Base-by-base conservation (phyloP, 37 sponge, comb jelly and placozoan genomes). In the Haliclona indistincta region DNA sequence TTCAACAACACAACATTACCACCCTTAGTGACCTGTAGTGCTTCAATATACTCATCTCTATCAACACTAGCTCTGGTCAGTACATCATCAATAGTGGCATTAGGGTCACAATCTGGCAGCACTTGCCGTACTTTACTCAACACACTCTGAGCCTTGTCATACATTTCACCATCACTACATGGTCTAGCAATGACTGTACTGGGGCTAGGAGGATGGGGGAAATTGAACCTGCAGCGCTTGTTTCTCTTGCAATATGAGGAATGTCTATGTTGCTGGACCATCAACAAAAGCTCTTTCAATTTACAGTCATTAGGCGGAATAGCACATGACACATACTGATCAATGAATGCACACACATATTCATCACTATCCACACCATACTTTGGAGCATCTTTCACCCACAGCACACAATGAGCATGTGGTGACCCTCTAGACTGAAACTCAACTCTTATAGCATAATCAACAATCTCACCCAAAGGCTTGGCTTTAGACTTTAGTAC, bases 391-490 rank as follows among this genome's bases (percentile, higher is more conserved):
- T 71, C 54, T 64, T 71, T 61, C 2, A 73, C 34, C 73, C 82
- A 81, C 1, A 62, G n/a, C 1, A 80, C 2, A 17, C 40, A 36
- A 37, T 80, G 81, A 26, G 73, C 73, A 80, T 71, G 81, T 62
- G 81, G 74, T 15, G 67, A 73, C 1, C 82, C 82, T 7, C 82
- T 38, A 5, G 65, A 41, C 49, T 81, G 74, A 72, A 81, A 81
- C 34, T 81, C 82, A 42, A 72, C 64, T 53, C 82, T 44, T 1
- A 81, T 81, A 33, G 43, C 73, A 81, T 55, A 81, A n/a, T 73
- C 68, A 1, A 17, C 43, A 7, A 81, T 1, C 17, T 65, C 63
- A 25, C 74, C 74, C 29, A 81, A 4, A 34, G 73, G 73, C 1
- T 73, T 73, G 2, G 73, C 73, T 34, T n/a, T 8, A 40, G 25